Evolutionary conservation across 2,888 invertebrate genomes (phyloP), one percentile per base, ranked within the genome.

Genomic region (Catocala sponsa): DNA sequence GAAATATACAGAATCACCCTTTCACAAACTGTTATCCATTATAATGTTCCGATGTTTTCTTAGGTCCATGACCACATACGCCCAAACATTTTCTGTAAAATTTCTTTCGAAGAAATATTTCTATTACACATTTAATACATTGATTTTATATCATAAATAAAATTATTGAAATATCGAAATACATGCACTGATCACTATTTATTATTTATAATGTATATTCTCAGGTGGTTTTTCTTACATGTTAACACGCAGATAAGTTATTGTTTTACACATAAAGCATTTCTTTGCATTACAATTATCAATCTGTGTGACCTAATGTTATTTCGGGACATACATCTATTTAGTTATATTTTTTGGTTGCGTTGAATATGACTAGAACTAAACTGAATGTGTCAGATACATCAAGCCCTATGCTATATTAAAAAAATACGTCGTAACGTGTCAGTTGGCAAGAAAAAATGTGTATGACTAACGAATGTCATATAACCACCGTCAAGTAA

Each of bases 81-180:
- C 13, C 12, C 57, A 54, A 72, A 71, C 74, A 70, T 55, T 53
- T 58, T 82, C 81, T 85, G 83, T 85, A 88, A 84, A 86, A 70
- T 83, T 83, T 82, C 76, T 84, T 86, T 80, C 72, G 69, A 83
- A 83, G 83, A 87, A 80, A 82, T 67, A 63, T 71, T 76, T 25
- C 25, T 85, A 85, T 85, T 87, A 90, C 85, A 86, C 48, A 60
- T 70, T 73, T 44, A 25, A 25, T 2, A 25, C 25, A 25, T 25
- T 25, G 25, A 25, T 25, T 25, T 25, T 25, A 25, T 25, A 25
- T 25, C 25, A 25, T 25, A 25, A 25, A 25, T 25, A 25, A 25
- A 25, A 25, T 25, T 25, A 25, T 25, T 25, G 25, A 25, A 25
- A 25, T 25, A 25, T 25, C 2, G 25, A 25, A 25, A 25, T 25